Base-by-base conservation (phyloP, 2,113 vertebrate genomes). In the Phycodurus eques region DNA sequence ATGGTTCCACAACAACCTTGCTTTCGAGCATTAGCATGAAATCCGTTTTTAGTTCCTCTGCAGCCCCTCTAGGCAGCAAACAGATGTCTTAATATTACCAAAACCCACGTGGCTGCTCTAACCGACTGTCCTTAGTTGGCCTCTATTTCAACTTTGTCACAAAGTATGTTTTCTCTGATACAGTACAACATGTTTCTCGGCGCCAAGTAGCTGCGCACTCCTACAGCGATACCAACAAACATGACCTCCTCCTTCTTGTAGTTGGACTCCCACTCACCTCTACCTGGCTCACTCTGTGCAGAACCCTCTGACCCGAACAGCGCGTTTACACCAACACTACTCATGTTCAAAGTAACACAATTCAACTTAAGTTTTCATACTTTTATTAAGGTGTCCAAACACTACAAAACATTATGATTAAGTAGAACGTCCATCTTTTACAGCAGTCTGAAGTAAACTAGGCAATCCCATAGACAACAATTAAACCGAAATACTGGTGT, bases 71-170 rank as follows among this genome's bases (percentile, higher is more conserved):
- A 57, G 54, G n/a, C 54, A 57, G 19, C 15, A 53, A 17, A 53
- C 15, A 14, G 15, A 54, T 12, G n/a, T 4, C n/a, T 15, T 27
- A 27, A 57, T n/a, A 35, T 12, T 35, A 5, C 3, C n/a, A 12
- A 27, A 59, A 59, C 11, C 27, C 10, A 57, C n/a, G n/a, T 20
- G n/a, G n/a, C 53, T n/a, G 53, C 53, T 31, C 31, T n/a, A 31
- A 59, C 13, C 27, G 8, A 35, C 2, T 13, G 15, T 17, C 14
- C 31, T 61, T 35, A 35, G 14, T 33, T 33, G 13, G 57, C 27
- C 57, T 60, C 57, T 5, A 9, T 57, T 57, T 57, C n/a, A 17
- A 73, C 71, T 71, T 68, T n/a, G 75, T 83, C 78, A 82, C 76
- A 70, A 63, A 51, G 17, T 68, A 60, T 11, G 78, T 35, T 61